phyloP scores from a whole-genome alignment of 1,140 invertebrate genomes.

The Chrysoperla carnea region DNA sequence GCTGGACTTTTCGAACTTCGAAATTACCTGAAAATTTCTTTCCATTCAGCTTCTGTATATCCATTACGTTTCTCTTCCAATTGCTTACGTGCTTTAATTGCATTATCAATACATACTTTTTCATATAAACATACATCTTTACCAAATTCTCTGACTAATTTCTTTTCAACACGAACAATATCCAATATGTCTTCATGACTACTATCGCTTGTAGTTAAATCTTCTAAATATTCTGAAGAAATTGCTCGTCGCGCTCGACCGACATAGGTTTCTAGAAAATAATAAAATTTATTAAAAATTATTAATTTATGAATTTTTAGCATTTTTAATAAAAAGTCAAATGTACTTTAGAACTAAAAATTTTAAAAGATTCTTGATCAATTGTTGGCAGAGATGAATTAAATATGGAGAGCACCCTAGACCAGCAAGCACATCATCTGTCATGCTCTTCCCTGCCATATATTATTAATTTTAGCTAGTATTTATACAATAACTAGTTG shows the following conservation, averaged over 20 bases:
- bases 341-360: no score
- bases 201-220: constrained; percentile 4
- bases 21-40: constrained; percentile 42
- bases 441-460: no score
- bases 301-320: no score
- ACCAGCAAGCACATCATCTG: no score
- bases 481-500: no score
- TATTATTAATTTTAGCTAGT: no score
- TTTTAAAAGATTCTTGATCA: no score
- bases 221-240: constrained; percentile 2
- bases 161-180: constrained; percentile 46
- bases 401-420: no score
- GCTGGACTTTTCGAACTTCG: no score
- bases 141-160: constrained; percentile 45
- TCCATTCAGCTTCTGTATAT: constrained; percentile 29
- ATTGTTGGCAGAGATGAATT: no score
- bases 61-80: constrained; percentile 5
- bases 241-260: constrained; percentile 26
- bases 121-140: constrained; percentile 50
- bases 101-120: constrained; percentile 46
- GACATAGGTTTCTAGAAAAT: constrained; percentile 38
- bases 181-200: constrained; percentile 33
- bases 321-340: no score
- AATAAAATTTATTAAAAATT: no score
- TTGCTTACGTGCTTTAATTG: constrained; percentile 23